Evolutionary conservation across 2,888 invertebrate genomes (phyloP).

Genomic region (Melanostoma mellinum): DNA sequence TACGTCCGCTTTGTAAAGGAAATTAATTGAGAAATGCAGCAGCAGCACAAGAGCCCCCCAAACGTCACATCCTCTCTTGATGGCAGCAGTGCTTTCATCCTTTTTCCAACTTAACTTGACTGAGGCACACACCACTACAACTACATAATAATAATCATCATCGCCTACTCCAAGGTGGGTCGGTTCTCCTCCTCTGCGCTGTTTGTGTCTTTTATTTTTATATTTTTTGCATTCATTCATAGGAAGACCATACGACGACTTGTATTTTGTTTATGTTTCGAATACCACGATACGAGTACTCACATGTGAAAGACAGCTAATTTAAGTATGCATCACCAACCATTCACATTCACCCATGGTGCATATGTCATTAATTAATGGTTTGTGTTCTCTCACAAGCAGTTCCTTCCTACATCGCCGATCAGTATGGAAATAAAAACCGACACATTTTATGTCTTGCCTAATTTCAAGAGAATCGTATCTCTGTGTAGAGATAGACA

Average conservation of each 20-base stretch:
- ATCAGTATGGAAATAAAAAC: constrained; percentile 10
- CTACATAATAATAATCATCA: constrained; percentile 16
- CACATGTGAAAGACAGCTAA: constrained; percentile 46
- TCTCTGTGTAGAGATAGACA: constrained; percentile 32
- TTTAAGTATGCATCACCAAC: constrained; percentile 61
- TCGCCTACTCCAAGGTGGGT: constrained; percentile 59
- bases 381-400: constrained; percentile 44
- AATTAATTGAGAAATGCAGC: constrained; percentile 61
- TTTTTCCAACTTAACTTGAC: constrained; percentile 38
- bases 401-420: constrained; percentile 52
- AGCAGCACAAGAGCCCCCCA: constrained; percentile 48
- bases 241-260: constrained; percentile 40
- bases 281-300: constrained; percentile 21
- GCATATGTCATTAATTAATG: constrained; percentile 71
- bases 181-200: constrained; percentile 11
- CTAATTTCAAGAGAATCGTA: constrained; percentile 51
- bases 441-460: constrained; percentile 54
- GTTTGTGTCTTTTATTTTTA: neutral
- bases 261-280: constrained; percentile 43
- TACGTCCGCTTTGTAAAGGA: constrained; percentile 58
- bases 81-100: constrained; percentile 45
- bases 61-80: constrained; percentile 62
- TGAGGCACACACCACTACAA: constrained; percentile 17
- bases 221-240: constrained; percentile 62
- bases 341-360: constrained; percentile 13